Evolutionary conservation across 2,113 vertebrate species (phyloP), one percentile per base, ranked within the genome.

Genomic region (Cygnus buccinator): DNA sequence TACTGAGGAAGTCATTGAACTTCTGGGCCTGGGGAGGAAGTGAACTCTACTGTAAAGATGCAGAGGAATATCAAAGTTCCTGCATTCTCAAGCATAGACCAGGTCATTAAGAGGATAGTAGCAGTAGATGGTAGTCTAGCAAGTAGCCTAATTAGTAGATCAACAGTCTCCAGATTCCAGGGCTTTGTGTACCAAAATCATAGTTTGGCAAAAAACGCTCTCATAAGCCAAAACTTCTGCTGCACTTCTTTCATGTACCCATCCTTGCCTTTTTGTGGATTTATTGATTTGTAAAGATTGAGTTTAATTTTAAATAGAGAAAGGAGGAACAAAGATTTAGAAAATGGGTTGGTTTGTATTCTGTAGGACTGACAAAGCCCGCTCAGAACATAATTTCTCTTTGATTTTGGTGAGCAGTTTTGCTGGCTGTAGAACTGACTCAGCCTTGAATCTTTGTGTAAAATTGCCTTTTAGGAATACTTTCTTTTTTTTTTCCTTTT

Each of bases 121-220:
- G 23, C 2, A 48, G 54, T 44, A 76, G 28, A 66, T 7, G 18
- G 7, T 11, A 55, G 39, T 58, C 52, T 33, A 21, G 46, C 14
- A 61, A 26, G 7, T 11, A 73, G 8, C 35, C 37, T 83, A 66
- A 46, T 61, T 19, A 77, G n/a, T 13, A 72, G 22, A 80, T 57
- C 23, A 67, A 31, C 31, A 63, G 52, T 23, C 14, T 83, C 14
- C 31, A 89, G 12, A 68, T 72, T 52, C 58, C 39, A 87, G 6
- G 57, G 10, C 15, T 83, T 70, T 50, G 16, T 50, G 11, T 15
- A 21, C 6, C 16, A 41, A 84, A 90, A 85, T 35, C 1, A 1
- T 23, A 17, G 4, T 71, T 58, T 35, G 19, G 66, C n/a, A 50
- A 67, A 81, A 37, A 19, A 35, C 0, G 1, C 0, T 4, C 4